Base-by-base conservation (phyloP, 2,888 invertebrate genomes). In the Scelioninae gen. 2 region DNA sequence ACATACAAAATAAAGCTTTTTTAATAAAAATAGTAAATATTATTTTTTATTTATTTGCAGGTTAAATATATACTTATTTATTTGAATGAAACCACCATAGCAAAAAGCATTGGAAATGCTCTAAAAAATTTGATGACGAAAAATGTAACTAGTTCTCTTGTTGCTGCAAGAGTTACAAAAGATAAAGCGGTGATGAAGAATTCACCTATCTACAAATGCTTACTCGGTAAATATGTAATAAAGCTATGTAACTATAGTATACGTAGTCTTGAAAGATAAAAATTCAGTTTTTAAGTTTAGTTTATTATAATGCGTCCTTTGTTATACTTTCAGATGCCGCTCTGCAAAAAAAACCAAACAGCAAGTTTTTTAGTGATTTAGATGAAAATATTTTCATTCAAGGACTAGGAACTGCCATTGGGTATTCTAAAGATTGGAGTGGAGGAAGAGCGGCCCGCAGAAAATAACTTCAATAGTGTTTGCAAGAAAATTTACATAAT, bases 111-210 rank as follows among this genome's bases (percentile, higher is more conserved):
- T n/a, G 22, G 2, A 15, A 48, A 28, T 28, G 31, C 15, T 15
- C 31, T 48, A 0, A 48, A 48, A 28, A 25, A 48, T 28, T 28
- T 48, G 1, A 28, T 48, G 48, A 28, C 28, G 1, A 25, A 48
- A 28, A 15, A 28, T 7, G 48, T 48, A 1, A 28, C 48, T 15
- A 18, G 2, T 28, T 15, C 1, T 28, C 48, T 48, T 28, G 48
- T 48, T 13, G 28, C 13, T 4, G 25, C 48, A 13, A 48, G 48
- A 48, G 15, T 7, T 1, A 48, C 28, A 0, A 48, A 28, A 48
- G 48, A 48, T 5, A 48, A 48, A 48, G n/a, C 22, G 4, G n/a
- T 45, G 0, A 45, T 45, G 45, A 45, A 45, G 11, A 22, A 22
- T 22, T 45, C 45, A 1, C 6, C 45, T 22, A 28, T 48, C 5